Evolutionary conservation across 2,113 vertebrate species (phyloP).

Genomic region (Vimba vimba): DNA sequence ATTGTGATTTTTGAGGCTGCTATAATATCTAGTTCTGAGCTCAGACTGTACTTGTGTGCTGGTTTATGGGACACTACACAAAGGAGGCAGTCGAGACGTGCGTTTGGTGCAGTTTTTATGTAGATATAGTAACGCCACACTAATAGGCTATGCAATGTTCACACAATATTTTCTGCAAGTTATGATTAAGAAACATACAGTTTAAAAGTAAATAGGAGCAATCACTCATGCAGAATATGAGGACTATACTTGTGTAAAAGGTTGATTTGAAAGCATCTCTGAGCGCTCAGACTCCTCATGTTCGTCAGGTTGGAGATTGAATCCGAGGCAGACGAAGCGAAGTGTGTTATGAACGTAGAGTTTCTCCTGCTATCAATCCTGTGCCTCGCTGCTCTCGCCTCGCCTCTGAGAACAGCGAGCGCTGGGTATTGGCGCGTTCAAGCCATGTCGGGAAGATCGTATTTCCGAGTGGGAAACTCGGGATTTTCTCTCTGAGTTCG

Average conservation of each 20-base stretch:
- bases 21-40: neutral
- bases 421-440: no score
- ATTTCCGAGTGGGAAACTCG: neutral
- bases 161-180: neutral
- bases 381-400: constrained; percentile 36
- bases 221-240: constrained; percentile 22
- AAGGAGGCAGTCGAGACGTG: neutral
- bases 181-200: neutral
- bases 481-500: no score
- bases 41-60: no score
- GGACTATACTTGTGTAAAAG: constrained; percentile 22
- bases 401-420: constrained; percentile 18
- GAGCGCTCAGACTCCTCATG: constrained; percentile 29
- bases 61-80: neutral
- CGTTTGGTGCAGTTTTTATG: neutral
- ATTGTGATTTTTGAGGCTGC: neutral
- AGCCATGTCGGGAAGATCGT: no score
- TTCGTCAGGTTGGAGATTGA: constrained; percentile 52
- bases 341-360: constrained; percentile 16
- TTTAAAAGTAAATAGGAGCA: constrained; percentile 1
- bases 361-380: constrained; percentile 39
- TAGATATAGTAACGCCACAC: neutral
- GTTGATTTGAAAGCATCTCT: constrained; percentile 24
- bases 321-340: constrained; percentile 54
- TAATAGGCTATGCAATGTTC: neutral